Evolutionary conservation across 2,888 invertebrate genomes (phyloP).

Genomic region (Endotricha flammealis): DNA sequence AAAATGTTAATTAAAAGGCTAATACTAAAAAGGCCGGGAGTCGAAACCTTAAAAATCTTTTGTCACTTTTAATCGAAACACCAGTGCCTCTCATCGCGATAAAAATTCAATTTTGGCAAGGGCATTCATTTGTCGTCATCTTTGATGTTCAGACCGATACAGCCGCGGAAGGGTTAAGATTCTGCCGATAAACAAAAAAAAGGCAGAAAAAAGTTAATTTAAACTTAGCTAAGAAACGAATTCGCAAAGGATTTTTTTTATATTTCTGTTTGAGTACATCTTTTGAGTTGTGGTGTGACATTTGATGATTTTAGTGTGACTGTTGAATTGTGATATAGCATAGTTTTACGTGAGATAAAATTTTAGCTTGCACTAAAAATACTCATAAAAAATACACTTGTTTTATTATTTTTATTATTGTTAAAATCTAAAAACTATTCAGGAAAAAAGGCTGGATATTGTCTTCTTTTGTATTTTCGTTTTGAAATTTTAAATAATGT

Average conservation of each 20-base stretch:
- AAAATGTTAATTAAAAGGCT: neutral
- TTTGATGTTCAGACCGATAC: conserved; percentile 67
- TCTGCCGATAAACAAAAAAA: conserved; percentile 66
- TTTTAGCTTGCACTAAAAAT: too few relatives aligned
- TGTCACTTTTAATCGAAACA: conserved; percentile 42
- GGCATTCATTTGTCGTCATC: conserved; percentile 48
- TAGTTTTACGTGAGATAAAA: too few relatives aligned
- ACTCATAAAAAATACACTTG: too few relatives aligned
- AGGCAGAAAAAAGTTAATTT: conserved; percentile 65
- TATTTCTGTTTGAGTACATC: conserved; percentile 35
- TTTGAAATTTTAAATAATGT: too few relatives aligned
- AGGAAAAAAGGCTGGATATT: too few relatives aligned
- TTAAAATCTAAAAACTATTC: too few relatives aligned
- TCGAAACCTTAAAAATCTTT: conserved; percentile 20
- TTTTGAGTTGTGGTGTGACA: conserved; percentile 27
- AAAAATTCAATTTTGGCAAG: conserved; percentile 72
- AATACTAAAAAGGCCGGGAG: conserved; percentile 5
- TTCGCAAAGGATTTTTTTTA: conserved; percentile 26
- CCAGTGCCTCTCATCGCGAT: conserved; percentile 57
- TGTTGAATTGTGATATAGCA: neutral
- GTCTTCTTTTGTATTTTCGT: too few relatives aligned
- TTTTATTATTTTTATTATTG: too few relatives aligned
- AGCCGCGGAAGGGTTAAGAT: conserved; percentile 64
- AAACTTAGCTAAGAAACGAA: conserved; percentile 68
- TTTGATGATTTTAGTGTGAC: conserved; percentile 29